Percentiles rank a stretch among this genome's conserved stretches.
These are phyloP conservation scores for Rafetus swinhoei DNA, from an alignment of 2,113 vertebrate species.

Conservation along the genomic window DNA sequence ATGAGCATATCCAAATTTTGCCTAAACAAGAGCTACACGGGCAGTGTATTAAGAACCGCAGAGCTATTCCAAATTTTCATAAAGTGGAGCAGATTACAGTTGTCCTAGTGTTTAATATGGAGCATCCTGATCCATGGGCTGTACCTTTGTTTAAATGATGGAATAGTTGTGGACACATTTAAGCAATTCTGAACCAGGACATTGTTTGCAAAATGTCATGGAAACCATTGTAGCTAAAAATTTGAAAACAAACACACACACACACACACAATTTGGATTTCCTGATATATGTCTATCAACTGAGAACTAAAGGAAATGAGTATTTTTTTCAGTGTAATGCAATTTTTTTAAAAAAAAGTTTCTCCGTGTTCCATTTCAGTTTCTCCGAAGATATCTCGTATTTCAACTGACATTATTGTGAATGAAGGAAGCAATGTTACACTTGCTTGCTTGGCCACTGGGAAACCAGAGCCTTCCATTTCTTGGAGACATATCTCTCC, in stretches of 20 bases:
- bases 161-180: no score
- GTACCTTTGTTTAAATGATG: accelerated
- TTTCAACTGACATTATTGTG: conserved; percentile 90
- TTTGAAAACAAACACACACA: accelerated
- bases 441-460: conserved; percentile 93
- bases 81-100: accelerated
- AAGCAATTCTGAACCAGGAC: not conserved
- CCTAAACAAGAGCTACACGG: not conserved
- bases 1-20: not conserved
- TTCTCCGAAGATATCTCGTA: conserved; percentile 96
- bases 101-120: accelerated
- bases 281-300: accelerated
- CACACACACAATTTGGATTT: accelerated
- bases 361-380: conserved; percentile 79
- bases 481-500: conserved; percentile 98
- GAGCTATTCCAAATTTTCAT: not conserved
- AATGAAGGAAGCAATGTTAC: conserved; percentile 97
- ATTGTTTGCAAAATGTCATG: accelerated
- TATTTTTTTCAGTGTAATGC: not conserved
- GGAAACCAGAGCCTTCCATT: conserved; percentile 96
- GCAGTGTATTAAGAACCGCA: accelerated
- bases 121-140: accelerated
- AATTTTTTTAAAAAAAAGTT: not conserved
- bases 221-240: accelerated
- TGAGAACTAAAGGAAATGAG: not conserved